Evolutionary conservation across 1,140 invertebrate genomes (phyloP).

Genomic region (Aricia agestis): DNA sequence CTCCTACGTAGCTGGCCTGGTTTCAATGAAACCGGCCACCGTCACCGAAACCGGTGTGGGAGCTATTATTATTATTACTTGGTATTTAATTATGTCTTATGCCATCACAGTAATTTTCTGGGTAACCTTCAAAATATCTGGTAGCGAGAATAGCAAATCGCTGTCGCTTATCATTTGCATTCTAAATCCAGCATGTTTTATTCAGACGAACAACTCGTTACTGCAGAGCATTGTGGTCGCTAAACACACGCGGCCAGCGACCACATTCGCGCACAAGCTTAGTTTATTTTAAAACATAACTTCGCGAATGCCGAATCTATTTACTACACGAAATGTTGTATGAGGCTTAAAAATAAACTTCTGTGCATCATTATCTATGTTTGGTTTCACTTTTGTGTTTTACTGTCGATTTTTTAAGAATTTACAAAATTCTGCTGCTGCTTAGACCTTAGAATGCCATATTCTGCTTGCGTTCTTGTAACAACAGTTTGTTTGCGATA

Average conservation of each 20-base stretch:
- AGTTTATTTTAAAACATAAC: constrained; percentile 14
- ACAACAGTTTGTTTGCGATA: too few species aligned
- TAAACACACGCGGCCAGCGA: constrained; percentile 60
- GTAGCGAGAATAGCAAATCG: neutral
- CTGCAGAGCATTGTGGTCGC: constrained; percentile 65
- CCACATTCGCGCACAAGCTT: constrained; percentile 44
- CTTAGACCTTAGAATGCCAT: neutral
- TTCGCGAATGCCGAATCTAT: constrained; percentile 16
- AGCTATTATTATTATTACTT: too few species aligned
- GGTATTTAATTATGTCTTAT: too few species aligned
- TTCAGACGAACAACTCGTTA: constrained; percentile 71
- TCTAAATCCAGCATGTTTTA: constrained; percentile 59
- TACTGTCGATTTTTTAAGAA: neutral
- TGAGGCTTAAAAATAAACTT: constrained; percentile 1
- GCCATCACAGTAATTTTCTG: too few species aligned
- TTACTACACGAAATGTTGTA: neutral
- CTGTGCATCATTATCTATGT: neutral
- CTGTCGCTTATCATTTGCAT: constrained; percentile 26
- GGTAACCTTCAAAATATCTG: too few species aligned
- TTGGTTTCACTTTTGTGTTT: neutral
- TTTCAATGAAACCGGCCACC: too few species aligned
- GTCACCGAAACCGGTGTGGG: too few species aligned
- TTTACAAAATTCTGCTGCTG: neutral
- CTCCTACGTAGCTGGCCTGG: too few species aligned
- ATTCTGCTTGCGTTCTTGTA: too few species aligned